Evolutionary conservation across 2,888 invertebrate genomes (phyloP).

Genomic region (Chrysotoxum bicinctum): DNA sequence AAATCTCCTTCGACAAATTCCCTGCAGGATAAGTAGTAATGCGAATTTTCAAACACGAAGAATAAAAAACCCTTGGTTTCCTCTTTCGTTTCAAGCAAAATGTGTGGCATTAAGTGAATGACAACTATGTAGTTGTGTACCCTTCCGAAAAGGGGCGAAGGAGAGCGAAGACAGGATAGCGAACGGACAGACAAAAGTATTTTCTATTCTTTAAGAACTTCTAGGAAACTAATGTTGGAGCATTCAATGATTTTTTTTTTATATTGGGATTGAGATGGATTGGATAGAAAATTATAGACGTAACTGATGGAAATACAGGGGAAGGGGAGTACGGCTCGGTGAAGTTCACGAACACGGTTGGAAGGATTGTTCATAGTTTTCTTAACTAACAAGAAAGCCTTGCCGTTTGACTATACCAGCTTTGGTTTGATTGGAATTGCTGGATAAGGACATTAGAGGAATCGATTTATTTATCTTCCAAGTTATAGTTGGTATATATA

Average conservation of each 20-base stretch:
- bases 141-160: background rate
- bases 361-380: slow-evolving; percentile 28
- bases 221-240: slow-evolving; percentile 26
- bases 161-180: background rate
- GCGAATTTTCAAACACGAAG: slow-evolving; percentile 55
- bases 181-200: slow-evolving; percentile 19
- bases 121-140: slow-evolving; percentile 21
- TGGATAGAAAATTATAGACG: background rate
- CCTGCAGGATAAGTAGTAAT: slow-evolving; percentile 51
- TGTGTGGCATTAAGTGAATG: slow-evolving; percentile 45
- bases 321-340: background rate
- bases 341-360: slow-evolving; percentile 2
- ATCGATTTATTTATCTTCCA: slow-evolving; percentile 52
- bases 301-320: background rate
- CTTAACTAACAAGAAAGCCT: slow-evolving; percentile 28
- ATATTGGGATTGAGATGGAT: background rate
- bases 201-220: slow-evolving; percentile 26
- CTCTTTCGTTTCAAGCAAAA: slow-evolving; percentile 11
- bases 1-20: slow-evolving; percentile 63
- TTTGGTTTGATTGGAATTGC: slow-evolving; percentile 37
- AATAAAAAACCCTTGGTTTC: slow-evolving; percentile 47
- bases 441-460: slow-evolving; percentile 38
- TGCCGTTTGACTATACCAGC: slow-evolving; percentile 25
- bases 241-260: slow-evolving; percentile 24
- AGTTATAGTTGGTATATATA: background rate